phyloP scores from a whole-genome alignment of 2,888 invertebrate genomes.

The Brachylomia viminalis region DNA sequence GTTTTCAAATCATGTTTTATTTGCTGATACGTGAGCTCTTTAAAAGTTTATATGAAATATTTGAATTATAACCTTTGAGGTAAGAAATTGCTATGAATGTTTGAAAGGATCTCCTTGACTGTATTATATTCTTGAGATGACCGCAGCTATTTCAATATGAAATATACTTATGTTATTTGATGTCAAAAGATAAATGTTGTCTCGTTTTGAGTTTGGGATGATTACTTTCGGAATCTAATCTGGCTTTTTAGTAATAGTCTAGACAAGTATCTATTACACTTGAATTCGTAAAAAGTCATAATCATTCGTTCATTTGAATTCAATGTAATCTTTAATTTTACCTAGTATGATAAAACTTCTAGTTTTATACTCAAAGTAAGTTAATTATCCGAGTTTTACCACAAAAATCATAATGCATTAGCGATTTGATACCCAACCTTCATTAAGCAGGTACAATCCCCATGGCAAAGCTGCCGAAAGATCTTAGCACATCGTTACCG shows the following conservation, averaged over 20 bases:
- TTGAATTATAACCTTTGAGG: conserved; percentile 48
- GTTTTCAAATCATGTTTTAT: conserved; percentile 67
- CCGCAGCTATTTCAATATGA: conserved; percentile 27
- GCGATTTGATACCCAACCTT: not conserved
- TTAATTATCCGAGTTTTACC: not conserved
- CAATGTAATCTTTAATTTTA: not conserved
- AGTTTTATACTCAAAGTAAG: not conserved
- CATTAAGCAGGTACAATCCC: not conserved
- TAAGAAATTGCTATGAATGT: conserved; percentile 54
- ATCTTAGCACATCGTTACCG: conserved; percentile 9
- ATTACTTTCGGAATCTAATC: conserved; percentile 38
- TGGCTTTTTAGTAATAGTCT: conserved; percentile 24
- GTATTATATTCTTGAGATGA: conserved; percentile 42
- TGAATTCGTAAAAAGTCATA: not conserved
- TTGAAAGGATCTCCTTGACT: conserved; percentile 36
- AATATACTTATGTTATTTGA: conserved; percentile 38
- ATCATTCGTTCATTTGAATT: conserved; percentile 16
- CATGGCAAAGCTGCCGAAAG: not conserved
- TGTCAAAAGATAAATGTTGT: conserved; percentile 28
- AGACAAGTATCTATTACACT: not conserved
- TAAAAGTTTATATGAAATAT: conserved; percentile 62
- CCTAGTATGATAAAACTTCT: not conserved
- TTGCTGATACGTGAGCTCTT: conserved; percentile 65
- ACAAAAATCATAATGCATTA: conserved; percentile 6
- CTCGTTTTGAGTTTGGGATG: conserved; percentile 35